A percentile compares a stretch with the other conserved stretches of the same genome.
phyloP scores from a whole-genome alignment of 2,888 invertebrate genomes.

The Chloroclysta siterata region DNA sequence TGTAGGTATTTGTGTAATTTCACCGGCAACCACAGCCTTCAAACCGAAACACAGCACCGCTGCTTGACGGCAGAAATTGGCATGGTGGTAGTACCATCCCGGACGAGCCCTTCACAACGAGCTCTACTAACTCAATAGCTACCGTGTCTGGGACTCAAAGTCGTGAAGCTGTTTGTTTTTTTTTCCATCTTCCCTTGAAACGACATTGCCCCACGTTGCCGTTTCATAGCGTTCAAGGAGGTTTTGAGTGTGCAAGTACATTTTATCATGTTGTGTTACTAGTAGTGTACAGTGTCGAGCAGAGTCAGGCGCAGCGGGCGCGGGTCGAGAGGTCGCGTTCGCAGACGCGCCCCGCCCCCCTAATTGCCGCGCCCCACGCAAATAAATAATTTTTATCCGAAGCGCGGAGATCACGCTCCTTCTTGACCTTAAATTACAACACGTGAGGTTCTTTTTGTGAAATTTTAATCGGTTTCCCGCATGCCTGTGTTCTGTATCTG shows the following conservation, averaged over 20 bases:
- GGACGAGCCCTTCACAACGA: no score
- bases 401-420: conserved; percentile 73
- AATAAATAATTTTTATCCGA: conserved; percentile 83
- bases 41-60: no score
- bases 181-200: no score
- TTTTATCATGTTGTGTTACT: no score
- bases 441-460: conserved; percentile 71
- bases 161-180: background rate
- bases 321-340: conserved; percentile 79
- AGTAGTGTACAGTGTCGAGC: conserved; percentile 16
- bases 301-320: conserved; percentile 42
- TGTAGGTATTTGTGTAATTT: no score
- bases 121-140: no score
- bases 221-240: no score
- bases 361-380: conserved; percentile 84
- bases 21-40: no score
- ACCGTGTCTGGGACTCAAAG: background rate
- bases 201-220: no score
- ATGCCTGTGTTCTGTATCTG: conserved; percentile 36
- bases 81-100: no score
- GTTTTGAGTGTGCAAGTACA: no score
- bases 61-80: no score
- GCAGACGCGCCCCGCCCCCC: conserved; percentile 80
- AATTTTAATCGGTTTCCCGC: conserved; percentile 73
- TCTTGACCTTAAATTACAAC: conserved; percentile 79